Evolutionary conservation across 2,797 vertebrate species (phyloP).

Genomic region (Liparis tanakae): DNA sequence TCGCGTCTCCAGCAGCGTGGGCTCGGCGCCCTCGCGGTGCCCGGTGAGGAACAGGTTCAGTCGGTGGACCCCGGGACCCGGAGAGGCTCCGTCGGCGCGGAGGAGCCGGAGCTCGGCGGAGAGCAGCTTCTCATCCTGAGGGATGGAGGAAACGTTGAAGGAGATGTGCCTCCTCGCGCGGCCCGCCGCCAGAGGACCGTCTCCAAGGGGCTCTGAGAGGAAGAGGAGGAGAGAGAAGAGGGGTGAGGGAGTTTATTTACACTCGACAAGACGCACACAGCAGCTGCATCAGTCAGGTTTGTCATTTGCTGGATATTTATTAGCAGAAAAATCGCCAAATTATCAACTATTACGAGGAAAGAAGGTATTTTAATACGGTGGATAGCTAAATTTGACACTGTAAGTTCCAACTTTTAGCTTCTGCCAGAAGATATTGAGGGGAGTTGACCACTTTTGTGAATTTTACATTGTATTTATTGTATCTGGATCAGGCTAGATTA

Average conservation of each 20-base stretch:
- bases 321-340: slow-evolving; percentile 4
- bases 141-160: slow-evolving; percentile 87
- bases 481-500: neutral
- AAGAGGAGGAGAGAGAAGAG: slow-evolving; percentile 34
- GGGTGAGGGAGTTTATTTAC: slow-evolving; percentile 13
- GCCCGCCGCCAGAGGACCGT: slow-evolving; percentile 47
- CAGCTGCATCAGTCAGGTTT: neutral
- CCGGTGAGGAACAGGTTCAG: slow-evolving; percentile 81
- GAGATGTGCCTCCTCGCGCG: slow-evolving; percentile 72
- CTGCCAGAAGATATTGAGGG: neutral
- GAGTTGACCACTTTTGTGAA: neutral
- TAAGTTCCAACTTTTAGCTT: slow-evolving; percentile 1
- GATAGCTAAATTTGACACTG: neutral
- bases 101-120: slow-evolving; percentile 86
- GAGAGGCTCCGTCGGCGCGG: slow-evolving; percentile 45
- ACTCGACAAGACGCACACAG: neutral
- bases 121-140: slow-evolving; percentile 83
- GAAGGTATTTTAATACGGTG: neutral
- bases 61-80: slow-evolving; percentile 66
- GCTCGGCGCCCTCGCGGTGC: slow-evolving; percentile 55
- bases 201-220: slow-evolving; percentile 47
- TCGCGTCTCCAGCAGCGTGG: slow-evolving; percentile 79
- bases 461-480: neutral
- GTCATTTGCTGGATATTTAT: slow-evolving; percentile 6
- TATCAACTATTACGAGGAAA: neutral